Conservation (phyloP, 2,113 vertebrate species). For the Callopanchax toddi region DNA sequence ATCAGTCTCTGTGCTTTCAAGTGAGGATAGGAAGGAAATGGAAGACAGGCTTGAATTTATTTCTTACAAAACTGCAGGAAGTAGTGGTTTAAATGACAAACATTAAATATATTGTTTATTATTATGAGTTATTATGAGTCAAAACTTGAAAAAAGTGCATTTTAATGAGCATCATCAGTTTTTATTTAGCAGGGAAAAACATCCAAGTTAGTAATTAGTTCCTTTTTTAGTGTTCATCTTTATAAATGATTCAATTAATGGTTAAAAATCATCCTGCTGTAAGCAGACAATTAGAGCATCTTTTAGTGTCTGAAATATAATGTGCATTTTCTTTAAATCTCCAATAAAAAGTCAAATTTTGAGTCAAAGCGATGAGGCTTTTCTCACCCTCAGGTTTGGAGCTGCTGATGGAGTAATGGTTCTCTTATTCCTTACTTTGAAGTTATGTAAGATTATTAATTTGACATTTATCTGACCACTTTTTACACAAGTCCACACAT, state of each 20-base stretch:
- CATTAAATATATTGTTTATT: not conserved
- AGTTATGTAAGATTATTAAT: not conserved
- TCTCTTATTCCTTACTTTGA: not conserved
- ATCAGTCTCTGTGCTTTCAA: constrained; percentile 2
- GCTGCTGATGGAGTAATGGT: not conserved
- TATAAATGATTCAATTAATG: too few species aligned
- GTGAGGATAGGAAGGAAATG: constrained; percentile 17
- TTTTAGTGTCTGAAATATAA: not conserved
- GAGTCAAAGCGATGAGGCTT: not conserved
- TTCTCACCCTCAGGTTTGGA: not conserved
- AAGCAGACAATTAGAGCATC: not conserved
- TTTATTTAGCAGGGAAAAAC: too few species aligned
- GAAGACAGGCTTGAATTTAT: constrained; percentile 2
- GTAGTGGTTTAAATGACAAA: not conserved
- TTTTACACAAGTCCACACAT: not conserved
- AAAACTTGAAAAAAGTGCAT: too few species aligned
- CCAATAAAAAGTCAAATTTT: too few species aligned
- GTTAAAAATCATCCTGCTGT: not conserved
- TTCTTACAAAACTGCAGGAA: not conserved
- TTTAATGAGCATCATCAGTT: too few species aligned
- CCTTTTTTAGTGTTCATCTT: too few species aligned
- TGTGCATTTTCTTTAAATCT: too few species aligned
- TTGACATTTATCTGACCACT: not conserved
- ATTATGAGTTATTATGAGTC: too few species aligned
- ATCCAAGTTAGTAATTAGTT: too few species aligned